Base-by-base conservation (phyloP, 1,140 invertebrate genomes). In the Hyphantria cunea region DNA sequence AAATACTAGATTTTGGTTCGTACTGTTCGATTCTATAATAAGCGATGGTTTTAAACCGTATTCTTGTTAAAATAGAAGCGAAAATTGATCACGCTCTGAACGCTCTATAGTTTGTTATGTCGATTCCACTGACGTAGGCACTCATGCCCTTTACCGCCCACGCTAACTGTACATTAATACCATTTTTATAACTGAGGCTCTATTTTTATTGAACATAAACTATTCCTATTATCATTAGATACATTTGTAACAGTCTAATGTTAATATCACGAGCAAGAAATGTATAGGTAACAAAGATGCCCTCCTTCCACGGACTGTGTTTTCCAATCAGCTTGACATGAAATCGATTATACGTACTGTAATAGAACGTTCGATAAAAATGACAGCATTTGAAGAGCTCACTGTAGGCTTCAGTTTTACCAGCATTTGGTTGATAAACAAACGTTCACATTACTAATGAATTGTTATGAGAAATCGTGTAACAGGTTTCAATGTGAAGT, bases 91-190 rank as follows among this genome's bases (percentile, higher is more conserved):
- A 47, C 12, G 37, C 6, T 44, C n/a, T 42, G 55, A 37, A 31
- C 39, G 10, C 52, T 48, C 31, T 62, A 56, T 42, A 55, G 48
- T 47, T 55, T 44, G 66, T 66, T 78, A 77, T 72, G 59, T 76
- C 42, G 63, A 48, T 52, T 49, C 67, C 59, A 71, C 59, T 86
- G 84, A 87, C 84, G 84, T 87, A 87, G 81, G 69, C 68, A 72
- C 64, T 68, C 71, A 54, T 83, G 82, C 84, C 82, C 82, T 87
- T 85, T 85, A 70, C 79, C 66, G 63, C 82, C 80, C 78, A 86
- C 84, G 82, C 84, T 79, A 66, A 63, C 61, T 39, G 59, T 49
- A 68, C 49, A 47, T 60, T 59, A 45, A 53, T 42, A 45, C 42
- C 55, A 54, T 54, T 62, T 66, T 64, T 50, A 64, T 34, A 64